phyloP scores from a whole-genome alignment of 1,140 invertebrate species.

The Apis cerana region DNA sequence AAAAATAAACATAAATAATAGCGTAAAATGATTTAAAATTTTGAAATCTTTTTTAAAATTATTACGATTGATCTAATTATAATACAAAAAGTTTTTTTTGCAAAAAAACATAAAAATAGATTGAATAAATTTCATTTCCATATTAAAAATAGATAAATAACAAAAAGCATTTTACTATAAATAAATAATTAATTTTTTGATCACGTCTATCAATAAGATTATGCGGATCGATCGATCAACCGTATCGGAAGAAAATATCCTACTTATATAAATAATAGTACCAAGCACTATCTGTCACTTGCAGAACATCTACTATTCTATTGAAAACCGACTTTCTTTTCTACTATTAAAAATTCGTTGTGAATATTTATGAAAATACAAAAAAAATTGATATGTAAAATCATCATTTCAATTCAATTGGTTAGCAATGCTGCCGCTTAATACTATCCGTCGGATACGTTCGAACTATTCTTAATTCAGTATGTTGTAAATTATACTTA shows the following conservation, averaged over 20 bases:
- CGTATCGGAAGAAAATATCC: conserved; percentile 30
- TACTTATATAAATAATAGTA: conserved; percentile 26
- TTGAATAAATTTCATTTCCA: too few species aligned
- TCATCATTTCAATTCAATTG: neutral
- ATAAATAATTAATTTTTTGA: conserved; percentile 10
- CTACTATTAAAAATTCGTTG: neutral
- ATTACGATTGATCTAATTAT: too few species aligned
- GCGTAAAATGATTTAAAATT: neutral
- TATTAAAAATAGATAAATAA: too few species aligned
- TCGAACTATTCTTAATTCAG: neutral
- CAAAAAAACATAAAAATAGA: neutral
- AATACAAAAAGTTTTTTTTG: neutral
- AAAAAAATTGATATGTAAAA: neutral
- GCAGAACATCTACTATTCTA: neutral
- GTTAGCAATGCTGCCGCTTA: too few species aligned
- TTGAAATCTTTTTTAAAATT: too few species aligned
- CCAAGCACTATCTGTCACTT: conserved; percentile 21
- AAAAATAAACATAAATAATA: neutral
- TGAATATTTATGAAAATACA: accelerated
- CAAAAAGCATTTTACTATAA: neutral
- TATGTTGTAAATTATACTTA: too few species aligned
- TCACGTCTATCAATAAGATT: neutral
- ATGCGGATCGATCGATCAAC: conserved; percentile 25
- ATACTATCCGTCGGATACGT: conserved; percentile 23
- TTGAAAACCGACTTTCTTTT: neutral